Evolutionary conservation across 1,140 invertebrate genomes (phyloP).

Genomic region (Idris sp.): DNA sequence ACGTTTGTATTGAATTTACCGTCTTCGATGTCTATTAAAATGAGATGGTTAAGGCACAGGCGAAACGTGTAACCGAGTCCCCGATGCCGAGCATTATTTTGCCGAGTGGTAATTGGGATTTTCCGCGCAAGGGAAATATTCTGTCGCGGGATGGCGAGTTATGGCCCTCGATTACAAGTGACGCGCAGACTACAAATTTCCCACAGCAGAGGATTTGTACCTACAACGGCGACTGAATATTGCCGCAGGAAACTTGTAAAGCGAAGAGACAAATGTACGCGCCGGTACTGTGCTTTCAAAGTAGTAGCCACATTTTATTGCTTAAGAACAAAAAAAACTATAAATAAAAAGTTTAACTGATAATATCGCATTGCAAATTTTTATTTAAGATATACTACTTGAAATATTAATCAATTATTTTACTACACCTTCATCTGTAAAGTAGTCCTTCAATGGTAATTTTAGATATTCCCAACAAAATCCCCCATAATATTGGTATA

Average conservation of each 20-base stretch:
- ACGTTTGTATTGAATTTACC: slow-evolving; percentile 60
- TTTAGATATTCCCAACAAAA: no score
- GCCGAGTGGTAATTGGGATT: slow-evolving; percentile 53
- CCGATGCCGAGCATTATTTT: slow-evolving; percentile 38
- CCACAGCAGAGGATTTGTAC: slow-evolving; percentile 67
- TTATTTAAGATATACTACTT: no score
- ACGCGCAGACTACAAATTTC: slow-evolving; percentile 69
- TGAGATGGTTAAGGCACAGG: slow-evolving; percentile 47
- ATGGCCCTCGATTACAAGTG: slow-evolving; percentile 64
- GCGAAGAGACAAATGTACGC: slow-evolving; percentile 63
- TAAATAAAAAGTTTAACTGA: no score
- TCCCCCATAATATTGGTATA: no score
- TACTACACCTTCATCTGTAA: no score
- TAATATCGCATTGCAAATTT: no score
- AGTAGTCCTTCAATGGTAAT: no score
- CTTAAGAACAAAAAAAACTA: no score
- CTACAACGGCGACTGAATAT: slow-evolving; percentile 65
- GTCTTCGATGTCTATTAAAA: slow-evolving; percentile 58
- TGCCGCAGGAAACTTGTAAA: slow-evolving; percentile 65
- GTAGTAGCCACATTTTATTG: slow-evolving; percentile 22
- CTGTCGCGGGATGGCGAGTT: slow-evolving; percentile 60
- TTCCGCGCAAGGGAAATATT: slow-evolving; percentile 52
- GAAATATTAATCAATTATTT: no score
- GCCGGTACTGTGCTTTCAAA: slow-evolving; percentile 17
- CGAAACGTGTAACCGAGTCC: slow-evolving; percentile 29